Evolutionary conservation across 2,797 vertebrate species (phyloP).

Genomic region (Lates japonicus): DNA sequence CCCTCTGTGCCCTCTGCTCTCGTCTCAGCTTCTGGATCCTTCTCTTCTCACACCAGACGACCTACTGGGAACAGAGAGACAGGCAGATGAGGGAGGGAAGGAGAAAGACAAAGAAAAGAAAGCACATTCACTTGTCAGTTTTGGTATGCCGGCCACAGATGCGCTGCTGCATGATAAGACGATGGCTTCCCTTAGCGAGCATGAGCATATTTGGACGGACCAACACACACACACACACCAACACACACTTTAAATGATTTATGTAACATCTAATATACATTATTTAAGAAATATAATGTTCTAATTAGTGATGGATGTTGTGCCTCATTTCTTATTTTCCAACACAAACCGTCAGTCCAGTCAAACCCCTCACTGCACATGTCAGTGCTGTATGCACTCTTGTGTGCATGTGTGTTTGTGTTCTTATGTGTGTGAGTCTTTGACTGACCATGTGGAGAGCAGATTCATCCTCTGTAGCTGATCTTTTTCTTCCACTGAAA

Average conservation of each 20-base stretch:
- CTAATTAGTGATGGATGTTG: neutral
- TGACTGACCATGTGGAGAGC: conserved; percentile 45
- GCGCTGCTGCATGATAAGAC: conserved; percentile 54
- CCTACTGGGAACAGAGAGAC: conserved; percentile 86
- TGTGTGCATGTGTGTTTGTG: too few species aligned
- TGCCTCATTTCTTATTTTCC: neutral
- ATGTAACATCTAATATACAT: neutral
- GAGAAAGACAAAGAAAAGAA: conserved; percentile 1
- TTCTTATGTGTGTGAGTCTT: too few species aligned
- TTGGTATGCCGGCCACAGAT: conserved; percentile 52
- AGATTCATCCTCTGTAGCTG: conserved; percentile 31
- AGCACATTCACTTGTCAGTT: conserved; percentile 44
- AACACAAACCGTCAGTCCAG: too few species aligned
- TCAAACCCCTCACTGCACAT: too few species aligned
- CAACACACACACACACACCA: conserved; percentile 16
- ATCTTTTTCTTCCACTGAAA: conserved; percentile 6
- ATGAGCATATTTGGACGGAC: conserved; percentile 4
- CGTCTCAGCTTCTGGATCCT: conserved; percentile 82
- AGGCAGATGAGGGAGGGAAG: conserved; percentile 12
- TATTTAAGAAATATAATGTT: neutral
- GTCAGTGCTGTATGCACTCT: too few species aligned
- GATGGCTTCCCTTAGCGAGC: conserved; percentile 28
- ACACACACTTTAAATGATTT: conserved; percentile 8
- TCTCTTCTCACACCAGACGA: conserved; percentile 92
- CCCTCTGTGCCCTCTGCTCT: conserved; percentile 81